phyloP scores from a whole-genome alignment of 2,888 invertebrate genomes.

The Nomada goodeniana region DNA sequence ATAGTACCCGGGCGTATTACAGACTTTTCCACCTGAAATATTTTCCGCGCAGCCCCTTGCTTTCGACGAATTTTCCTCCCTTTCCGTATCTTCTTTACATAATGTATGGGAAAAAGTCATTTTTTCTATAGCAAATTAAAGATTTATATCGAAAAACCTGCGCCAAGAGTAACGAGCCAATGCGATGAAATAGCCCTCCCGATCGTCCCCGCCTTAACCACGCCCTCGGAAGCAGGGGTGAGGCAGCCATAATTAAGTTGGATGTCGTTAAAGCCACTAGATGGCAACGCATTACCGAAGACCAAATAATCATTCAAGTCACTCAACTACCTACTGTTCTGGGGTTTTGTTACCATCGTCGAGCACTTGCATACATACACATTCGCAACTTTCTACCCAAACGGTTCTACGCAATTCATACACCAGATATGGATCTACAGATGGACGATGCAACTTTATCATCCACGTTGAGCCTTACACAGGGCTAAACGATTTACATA shows the following conservation, averaged over 20 bases:
- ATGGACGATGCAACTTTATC: neutral
- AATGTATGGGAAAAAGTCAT: neutral
- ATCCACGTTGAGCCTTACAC: neutral
- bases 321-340: constrained; percentile 25
- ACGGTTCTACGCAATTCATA: neutral
- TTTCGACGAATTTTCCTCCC: neutral
- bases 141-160: constrained; percentile 33
- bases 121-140: neutral
- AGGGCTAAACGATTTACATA: neutral
- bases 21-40: constrained; percentile 30
- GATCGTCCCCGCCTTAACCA: constrained; percentile 74
- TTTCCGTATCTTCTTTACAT: neutral
- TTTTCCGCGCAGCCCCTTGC: neutral
- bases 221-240: constrained; percentile 80
- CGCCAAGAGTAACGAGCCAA: constrained; percentile 39
- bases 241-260: constrained; percentile 83
- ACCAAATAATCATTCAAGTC: constrained; percentile 40
- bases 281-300: constrained; percentile 80
- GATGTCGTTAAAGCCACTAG: constrained; percentile 81
- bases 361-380: neutral
- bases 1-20: constrained; percentile 74
- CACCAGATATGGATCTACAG: neutral
- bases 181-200: constrained; percentile 54
- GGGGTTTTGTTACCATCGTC: neutral
- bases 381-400: constrained; percentile 16